These are phyloP conservation scores for Lutjanus erythropterus DNA, from an alignment of 2,113 vertebrate species.

Conservation along the genomic window DNA sequence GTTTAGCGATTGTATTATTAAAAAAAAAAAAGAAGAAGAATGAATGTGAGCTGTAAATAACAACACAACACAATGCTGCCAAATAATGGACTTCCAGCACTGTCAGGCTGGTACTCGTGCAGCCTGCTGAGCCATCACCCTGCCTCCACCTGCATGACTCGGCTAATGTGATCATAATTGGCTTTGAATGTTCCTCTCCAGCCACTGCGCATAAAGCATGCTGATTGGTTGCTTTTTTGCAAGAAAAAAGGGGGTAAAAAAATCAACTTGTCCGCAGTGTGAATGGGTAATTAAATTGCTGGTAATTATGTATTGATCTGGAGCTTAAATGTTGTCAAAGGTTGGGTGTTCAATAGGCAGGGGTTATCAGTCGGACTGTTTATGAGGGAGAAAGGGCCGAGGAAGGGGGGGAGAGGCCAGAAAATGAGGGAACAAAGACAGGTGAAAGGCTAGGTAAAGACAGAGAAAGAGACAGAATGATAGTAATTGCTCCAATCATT, in stretches of 20 bases:
- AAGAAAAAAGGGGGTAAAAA: slow-evolving; percentile 15
- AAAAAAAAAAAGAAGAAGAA: slow-evolving; percentile 13
- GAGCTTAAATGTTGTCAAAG: slow-evolving; percentile 59
- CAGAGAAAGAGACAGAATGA: background rate
- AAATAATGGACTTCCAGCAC: slow-evolving; percentile 23
- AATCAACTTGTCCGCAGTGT: slow-evolving; percentile 24
- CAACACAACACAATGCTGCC: background rate
- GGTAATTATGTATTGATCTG: slow-evolving; percentile 72
- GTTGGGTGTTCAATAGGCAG: slow-evolving; percentile 36
- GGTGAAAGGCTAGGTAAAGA: background rate
- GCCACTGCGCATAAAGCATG: slow-evolving; percentile 25
- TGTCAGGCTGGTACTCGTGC: background rate
- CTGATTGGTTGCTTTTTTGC: slow-evolving; percentile 25
- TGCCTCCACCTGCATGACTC: slow-evolving; percentile 48
- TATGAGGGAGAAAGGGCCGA: background rate
- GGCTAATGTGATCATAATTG: slow-evolving; percentile 55
- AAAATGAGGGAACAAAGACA: background rate
- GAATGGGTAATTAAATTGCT: slow-evolving; percentile 63
- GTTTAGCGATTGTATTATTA: slow-evolving; percentile 6
- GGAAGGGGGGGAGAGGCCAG: background rate
- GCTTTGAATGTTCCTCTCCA: slow-evolving; percentile 49
- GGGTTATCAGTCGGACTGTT: slow-evolving; percentile 22
- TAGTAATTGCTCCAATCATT: slow-evolving; percentile 9
- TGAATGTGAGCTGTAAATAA: slow-evolving; percentile 18
- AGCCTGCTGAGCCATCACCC: slow-evolving; percentile 28